Percentiles rank a stretch among this genome's conserved stretches.
Evolutionary conservation across 2,113 vertebrate genomes (phyloP).

Genomic region (Pteropus alecto): DNA sequence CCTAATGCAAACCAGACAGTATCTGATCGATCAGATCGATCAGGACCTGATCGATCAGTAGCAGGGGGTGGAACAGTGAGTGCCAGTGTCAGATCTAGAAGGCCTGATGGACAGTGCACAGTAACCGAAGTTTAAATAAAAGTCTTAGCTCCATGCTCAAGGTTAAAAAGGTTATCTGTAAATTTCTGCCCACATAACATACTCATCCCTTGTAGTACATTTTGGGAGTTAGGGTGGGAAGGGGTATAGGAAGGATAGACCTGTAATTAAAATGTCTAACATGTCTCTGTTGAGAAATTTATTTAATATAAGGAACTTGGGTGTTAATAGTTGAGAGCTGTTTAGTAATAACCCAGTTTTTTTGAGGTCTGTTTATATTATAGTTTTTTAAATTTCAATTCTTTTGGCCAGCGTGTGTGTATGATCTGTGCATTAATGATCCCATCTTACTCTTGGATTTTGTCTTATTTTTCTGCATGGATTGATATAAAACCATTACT

Average conservation of each 20-base stretch:
- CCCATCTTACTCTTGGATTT: slow-evolving; percentile 81
- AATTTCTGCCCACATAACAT: slow-evolving; percentile 80
- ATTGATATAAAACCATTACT: slow-evolving; percentile 81
- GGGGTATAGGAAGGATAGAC: slow-evolving; percentile 72
- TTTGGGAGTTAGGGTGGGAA: slow-evolving; percentile 77
- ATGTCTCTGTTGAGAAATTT: slow-evolving; percentile 80
- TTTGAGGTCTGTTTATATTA: slow-evolving; percentile 81
- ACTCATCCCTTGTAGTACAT: slow-evolving; percentile 79
- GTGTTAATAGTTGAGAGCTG: slow-evolving; percentile 79
- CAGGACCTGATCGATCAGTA: slow-evolving; percentile 80
- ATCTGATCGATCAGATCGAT: slow-evolving; percentile 77
- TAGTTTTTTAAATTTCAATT: slow-evolving; percentile 68
- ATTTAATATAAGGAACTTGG: slow-evolving; percentile 82
- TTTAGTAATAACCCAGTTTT: slow-evolving; percentile 83
- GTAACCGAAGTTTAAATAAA: slow-evolving; percentile 95
- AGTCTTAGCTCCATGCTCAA: slow-evolving; percentile 68
- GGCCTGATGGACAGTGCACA: slow-evolving; percentile 96
- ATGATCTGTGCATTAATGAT: slow-evolving; percentile 81
- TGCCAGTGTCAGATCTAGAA: slow-evolving; percentile 86
- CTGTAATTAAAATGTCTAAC: slow-evolving; percentile 80
- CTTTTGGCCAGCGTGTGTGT: slow-evolving; percentile 83
- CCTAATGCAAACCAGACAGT: slow-evolving; percentile 80
- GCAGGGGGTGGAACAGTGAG: slow-evolving; percentile 81
- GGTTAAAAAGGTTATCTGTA: slow-evolving; percentile 76
- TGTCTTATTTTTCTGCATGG: slow-evolving; percentile 86